Base-by-base conservation (phyloP, 2,113 vertebrate species). In the Pelodiscus sinensis region DNA sequence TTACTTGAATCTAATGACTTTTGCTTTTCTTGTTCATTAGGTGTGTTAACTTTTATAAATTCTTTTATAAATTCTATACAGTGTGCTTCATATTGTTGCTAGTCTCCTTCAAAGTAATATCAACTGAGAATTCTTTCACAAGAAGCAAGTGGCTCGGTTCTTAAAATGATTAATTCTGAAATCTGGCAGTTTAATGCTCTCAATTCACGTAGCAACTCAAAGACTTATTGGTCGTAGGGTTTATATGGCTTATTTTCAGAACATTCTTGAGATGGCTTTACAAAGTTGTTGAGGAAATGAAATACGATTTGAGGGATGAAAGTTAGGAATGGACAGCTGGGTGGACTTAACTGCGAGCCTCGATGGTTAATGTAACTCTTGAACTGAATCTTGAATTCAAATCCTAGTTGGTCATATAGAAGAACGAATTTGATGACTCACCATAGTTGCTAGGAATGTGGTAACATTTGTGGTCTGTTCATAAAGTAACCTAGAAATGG, bases 1-100 rank as follows among this genome's bases (percentile, higher is more conserved):
- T 91, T 87, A 82, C 88, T 94, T 91, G 58, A 85, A 56, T 79
- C 50, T 55, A 24, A 4, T 86, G 19, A 6, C 21, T 94, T 89
- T 84, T 94, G 52, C 18, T 87, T 91, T 87, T 85, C 57, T 71
- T 83, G 8, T 77, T 85, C 57, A 81, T 85, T 16, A 50, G 31
- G 3, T 44, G 31, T 90, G 93, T 89, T 85, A 82, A 82, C 81
- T 80, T 92, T 86, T 81, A 77, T 31, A 85, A 58, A 84, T 58
- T 78, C 81, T 80, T 92, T 86, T 81, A 77, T 31, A 85, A 58
- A 84, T 58, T 78, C 44, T 79, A 0, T 57, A 52, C 27, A 50
- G 2, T 87, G 82, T 81, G 78, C 84, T 92, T 79, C 0, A 1
- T 93, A 14, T 27, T 50, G 38, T 21, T 77, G 9, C 27, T 90